phyloP scores from a whole-genome alignment of 2,888 invertebrate genomes.

The Andrena marginata region DNA sequence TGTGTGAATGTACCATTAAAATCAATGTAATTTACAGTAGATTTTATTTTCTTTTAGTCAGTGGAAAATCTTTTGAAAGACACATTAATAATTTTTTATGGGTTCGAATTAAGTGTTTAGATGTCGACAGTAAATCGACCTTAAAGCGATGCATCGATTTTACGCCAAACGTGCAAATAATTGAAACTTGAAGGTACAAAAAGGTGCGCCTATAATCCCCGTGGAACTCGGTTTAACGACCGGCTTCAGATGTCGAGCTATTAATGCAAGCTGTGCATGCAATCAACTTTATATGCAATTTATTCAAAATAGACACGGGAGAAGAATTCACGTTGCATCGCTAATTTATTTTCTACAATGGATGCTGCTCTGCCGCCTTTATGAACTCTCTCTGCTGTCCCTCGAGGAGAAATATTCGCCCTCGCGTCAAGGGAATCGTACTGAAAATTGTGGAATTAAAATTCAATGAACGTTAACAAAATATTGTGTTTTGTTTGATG shows the following conservation, averaged over 20 bases:
- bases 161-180: constrained; percentile 1
- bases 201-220: neutral
- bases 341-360: constrained; percentile 8
- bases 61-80: neutral
- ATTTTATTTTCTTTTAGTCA: neutral
- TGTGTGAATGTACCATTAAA: neutral
- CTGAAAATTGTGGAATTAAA: neutral
- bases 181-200: constrained; percentile 9
- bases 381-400: neutral
- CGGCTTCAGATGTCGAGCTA: constrained; percentile 3
- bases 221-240: constrained; percentile 20
- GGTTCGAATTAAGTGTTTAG: constrained; percentile 4
- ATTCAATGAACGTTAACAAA: too few species aligned
- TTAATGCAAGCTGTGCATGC: constrained; percentile 8
- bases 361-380: neutral
- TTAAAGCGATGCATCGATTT: constrained; percentile 16
- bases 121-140: constrained; percentile 10
- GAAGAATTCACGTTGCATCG: neutral
- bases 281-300: constrained; percentile 22
- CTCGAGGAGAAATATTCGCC: neutral
- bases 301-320: constrained; percentile 8
- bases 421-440: neutral
- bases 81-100: neutral
- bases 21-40: neutral
- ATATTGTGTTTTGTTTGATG: neutral